These are phyloP conservation scores for Cladorhizidae sp. DNA, from an alignment of 37 sponge, comb jelly and placozoan species.

Conservation along the genomic window DNA sequence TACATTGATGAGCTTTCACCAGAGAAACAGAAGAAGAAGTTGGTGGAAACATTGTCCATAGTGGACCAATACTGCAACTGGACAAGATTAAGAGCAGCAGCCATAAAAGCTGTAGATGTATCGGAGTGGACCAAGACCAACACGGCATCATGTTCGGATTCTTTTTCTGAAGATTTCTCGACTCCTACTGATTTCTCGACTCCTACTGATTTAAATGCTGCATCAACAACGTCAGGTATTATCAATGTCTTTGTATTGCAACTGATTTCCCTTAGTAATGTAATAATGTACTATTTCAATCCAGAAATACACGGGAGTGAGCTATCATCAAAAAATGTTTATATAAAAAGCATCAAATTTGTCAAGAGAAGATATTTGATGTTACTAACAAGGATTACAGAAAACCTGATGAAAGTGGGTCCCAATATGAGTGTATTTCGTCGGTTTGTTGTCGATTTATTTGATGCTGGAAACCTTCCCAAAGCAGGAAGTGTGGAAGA, in stretches of 20 bases:
- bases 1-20: slow-evolving; percentile 10
- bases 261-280: too few species aligned
- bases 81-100: background rate
- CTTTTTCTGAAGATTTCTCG: background rate
- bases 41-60: background rate
- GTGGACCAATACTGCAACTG: slow-evolving; percentile 4
- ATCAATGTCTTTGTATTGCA: too few species aligned
- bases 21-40: background rate
- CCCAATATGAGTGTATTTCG: slow-evolving; percentile 2
- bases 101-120: background rate
- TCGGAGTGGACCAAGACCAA: background rate
- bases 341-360: background rate
- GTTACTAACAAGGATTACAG: background rate
- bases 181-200: too few species aligned
- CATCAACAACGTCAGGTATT: too few species aligned
- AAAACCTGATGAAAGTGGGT: background rate
- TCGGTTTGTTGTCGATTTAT: background rate
- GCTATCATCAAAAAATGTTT: too few species aligned
- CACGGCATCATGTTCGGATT: background rate
- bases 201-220: too few species aligned
- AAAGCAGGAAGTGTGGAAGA: background rate
- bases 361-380: background rate
- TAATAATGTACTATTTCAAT: too few species aligned
- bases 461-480: background rate
- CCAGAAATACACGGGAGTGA: too few species aligned